Percentiles rank a stretch among this genome's conserved stretches.
Conservation (phyloP, 2,113 vertebrate species). For the Periophthalmus modestus region DNA sequence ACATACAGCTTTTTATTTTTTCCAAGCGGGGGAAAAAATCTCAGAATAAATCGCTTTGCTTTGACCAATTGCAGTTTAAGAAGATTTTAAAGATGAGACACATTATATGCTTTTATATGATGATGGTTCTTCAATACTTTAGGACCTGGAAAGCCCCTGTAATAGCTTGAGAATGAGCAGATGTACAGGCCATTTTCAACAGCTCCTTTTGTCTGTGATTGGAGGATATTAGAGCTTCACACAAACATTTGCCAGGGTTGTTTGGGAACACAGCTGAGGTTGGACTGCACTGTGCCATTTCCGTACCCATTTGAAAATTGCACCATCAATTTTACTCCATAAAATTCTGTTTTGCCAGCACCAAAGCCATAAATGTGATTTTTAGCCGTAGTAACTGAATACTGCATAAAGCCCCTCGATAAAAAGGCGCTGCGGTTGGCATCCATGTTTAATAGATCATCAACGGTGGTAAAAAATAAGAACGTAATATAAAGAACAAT, state of each 20-base stretch:
- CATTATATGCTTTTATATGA: background rate
- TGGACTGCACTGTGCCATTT: constrained; percentile 1
- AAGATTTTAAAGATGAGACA: too few species aligned
- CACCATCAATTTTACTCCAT: background rate
- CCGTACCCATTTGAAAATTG: constrained; percentile 1
- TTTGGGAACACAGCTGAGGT: background rate
- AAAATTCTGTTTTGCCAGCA: background rate
- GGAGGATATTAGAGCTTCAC: background rate
- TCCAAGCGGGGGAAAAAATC: too few species aligned
- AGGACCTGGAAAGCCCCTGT: background rate
- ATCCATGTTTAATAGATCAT: background rate
- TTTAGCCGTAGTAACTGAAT: background rate
- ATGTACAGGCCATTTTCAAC: background rate
- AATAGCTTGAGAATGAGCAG: background rate
- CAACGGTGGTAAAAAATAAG: background rate
- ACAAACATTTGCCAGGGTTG: background rate
- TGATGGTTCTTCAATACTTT: background rate
- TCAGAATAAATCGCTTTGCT: too few species aligned
- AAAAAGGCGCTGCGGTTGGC: background rate
- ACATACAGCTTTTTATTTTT: too few species aligned
- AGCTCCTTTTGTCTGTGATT: background rate
- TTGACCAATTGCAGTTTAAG: too few species aligned
- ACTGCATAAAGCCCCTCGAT: background rate
- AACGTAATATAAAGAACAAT: background rate
- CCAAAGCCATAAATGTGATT: background rate